A percentile compares a stretch with the other conserved stretches of the same genome.
Conservation (phyloP, 2,113 vertebrate genomes). For the Raphicerus campestris region DNA sequence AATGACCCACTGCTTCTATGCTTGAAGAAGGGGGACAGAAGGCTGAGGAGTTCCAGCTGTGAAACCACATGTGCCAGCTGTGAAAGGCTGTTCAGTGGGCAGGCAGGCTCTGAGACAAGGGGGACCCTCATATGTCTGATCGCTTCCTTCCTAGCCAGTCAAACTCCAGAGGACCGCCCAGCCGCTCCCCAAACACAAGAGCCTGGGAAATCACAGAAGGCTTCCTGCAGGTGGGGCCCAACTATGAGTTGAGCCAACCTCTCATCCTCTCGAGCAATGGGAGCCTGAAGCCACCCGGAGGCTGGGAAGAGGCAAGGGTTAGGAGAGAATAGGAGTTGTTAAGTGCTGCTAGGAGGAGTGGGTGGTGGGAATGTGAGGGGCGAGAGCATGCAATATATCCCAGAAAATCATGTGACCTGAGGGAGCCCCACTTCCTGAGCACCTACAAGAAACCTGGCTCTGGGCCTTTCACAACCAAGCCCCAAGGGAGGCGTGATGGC, state of each 20-base stretch:
- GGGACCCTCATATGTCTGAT: not conserved
- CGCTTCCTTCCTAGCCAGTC: not conserved
- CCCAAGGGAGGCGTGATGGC: too few relatives aligned
- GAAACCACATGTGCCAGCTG: not conserved
- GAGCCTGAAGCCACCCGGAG: not conserved
- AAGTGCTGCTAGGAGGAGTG: not conserved
- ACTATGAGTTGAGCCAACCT: not conserved
- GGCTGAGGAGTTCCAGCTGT: not conserved
- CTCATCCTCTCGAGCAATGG: not conserved
- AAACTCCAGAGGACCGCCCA: not conserved
- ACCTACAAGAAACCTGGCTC: not conserved
- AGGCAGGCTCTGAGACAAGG: not conserved
- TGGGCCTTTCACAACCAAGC: not conserved
- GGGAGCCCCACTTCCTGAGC: not conserved
- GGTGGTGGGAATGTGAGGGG: not conserved
- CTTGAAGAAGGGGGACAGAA: not conserved
- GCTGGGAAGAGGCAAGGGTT: not conserved
- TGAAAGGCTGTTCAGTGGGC: not conserved
- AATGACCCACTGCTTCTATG: not conserved
- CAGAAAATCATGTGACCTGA: not conserved
- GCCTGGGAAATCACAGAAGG: not conserved
- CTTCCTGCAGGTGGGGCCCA: not conserved
- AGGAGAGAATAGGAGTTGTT: not conserved
- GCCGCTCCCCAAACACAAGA: not conserved
- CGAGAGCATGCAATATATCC: not conserved